Percentiles rank a stretch among this genome's conserved stretches.
Evolutionary conservation across 35 echinoderm and acorn worm species (phyloP).

Genomic region (Lytechinus variegatus): DNA sequence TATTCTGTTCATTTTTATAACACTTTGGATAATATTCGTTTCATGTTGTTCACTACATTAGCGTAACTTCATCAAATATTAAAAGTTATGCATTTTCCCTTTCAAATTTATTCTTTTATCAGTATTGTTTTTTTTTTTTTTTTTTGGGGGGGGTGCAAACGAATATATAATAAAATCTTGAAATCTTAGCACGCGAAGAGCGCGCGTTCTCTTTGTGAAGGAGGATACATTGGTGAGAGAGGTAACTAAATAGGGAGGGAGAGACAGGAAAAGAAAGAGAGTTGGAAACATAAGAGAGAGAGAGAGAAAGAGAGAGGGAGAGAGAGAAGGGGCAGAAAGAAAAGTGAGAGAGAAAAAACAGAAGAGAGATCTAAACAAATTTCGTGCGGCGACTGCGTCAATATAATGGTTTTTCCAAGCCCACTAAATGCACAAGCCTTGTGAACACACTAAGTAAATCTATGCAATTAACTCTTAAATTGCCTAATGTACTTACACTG

Average conservation of each 20-base stretch:
- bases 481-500: neutral
- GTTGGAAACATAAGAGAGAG: neutral
- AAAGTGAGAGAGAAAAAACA: neutral
- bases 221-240: neutral
- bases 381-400: neutral
- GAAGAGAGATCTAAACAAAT: neutral
- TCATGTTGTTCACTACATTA: no score
- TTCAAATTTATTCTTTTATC: no score
- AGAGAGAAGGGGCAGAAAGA: neutral
- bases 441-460: neutral
- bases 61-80: no score
- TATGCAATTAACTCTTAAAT: neutral
- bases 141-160: no score
- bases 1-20: no score
- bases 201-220: no score
- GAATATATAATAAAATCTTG: no score
- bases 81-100: no score
- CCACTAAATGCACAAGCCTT: neutral
- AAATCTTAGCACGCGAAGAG: no score
- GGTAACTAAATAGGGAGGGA: neutral
- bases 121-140: no score
- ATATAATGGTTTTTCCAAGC: neutral
- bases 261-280: neutral
- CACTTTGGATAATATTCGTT: no score
- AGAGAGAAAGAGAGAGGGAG: neutral